Conservation (phyloP, 2,888 invertebrate genomes). For the Meghimatium bilineatum region DNA sequence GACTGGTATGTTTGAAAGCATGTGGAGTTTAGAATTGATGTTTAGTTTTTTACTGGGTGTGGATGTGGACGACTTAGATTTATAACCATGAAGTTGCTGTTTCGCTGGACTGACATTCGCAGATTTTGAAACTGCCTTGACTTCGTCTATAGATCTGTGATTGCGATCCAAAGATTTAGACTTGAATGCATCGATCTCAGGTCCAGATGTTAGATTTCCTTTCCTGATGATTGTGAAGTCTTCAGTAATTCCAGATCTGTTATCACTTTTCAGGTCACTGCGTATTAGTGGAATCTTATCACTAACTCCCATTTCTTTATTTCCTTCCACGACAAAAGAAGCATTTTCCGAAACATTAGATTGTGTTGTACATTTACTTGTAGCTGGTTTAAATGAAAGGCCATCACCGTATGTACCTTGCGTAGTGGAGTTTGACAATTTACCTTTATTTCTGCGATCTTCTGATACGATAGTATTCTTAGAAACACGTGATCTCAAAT, state of each 20-base stretch:
- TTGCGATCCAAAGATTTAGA: conserved; percentile 19
- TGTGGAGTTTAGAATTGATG: conserved; percentile 29
- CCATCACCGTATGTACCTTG: background rate
- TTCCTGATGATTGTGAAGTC: background rate
- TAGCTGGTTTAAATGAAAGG: background rate
- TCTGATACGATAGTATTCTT: background rate
- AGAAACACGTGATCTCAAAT: too few species aligned
- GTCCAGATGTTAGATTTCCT: background rate
- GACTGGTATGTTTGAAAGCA: conserved; percentile 47
- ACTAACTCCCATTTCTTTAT: background rate
- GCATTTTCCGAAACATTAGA: background rate
- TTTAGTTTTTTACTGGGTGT: conserved; percentile 9
- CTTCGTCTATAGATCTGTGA: background rate
- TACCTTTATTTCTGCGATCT: background rate
- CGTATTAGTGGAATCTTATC: background rate
- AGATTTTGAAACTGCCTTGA: conserved; percentile 6
- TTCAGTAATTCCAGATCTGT: background rate
- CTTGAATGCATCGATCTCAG: background rate
- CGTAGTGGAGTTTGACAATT: too few species aligned
- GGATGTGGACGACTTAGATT: conserved; percentile 11
- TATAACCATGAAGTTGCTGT: conserved; percentile 31
- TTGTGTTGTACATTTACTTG: background rate
- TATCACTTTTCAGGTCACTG: background rate
- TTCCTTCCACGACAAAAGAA: background rate
- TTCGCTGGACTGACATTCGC: conserved; percentile 18